phyloP scores from a whole-genome alignment of 2,797 vertebrate species.

The Cryptoprocta ferox region DNA sequence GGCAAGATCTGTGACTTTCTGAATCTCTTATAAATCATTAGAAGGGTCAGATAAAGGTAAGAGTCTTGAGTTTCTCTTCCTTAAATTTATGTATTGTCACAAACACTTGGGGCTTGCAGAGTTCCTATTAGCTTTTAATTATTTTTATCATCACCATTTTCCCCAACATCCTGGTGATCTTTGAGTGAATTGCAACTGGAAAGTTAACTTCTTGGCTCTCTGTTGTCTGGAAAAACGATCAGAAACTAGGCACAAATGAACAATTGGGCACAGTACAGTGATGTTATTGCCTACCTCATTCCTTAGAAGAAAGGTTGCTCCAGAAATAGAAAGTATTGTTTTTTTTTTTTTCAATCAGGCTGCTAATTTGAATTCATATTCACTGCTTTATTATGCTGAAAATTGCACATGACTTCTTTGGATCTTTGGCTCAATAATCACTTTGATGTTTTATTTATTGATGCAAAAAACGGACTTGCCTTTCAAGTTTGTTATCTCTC shows the following conservation, averaged over 20 bases:
- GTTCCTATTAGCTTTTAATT: neutral
- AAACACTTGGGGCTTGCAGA: neutral
- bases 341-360: neutral
- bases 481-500: constrained; percentile 67
- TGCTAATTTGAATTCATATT: constrained; percentile 60
- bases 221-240: constrained; percentile 1
- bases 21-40: neutral
- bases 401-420: constrained; percentile 60
- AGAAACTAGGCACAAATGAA: neutral
- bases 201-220: neutral
- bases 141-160: constrained; percentile 18
- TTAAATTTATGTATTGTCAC: neutral
- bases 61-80: neutral
- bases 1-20: neutral
- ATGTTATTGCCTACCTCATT: neutral
- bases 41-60: neutral
- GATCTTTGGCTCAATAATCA: constrained; percentile 56
- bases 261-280: neutral
- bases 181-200: constrained; percentile 5
- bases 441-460: constrained; percentile 81
- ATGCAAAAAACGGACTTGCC: constrained; percentile 50
- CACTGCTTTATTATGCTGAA: constrained; percentile 58
- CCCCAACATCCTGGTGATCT: neutral
- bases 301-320: neutral
- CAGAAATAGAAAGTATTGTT: neutral